Base-by-base conservation (phyloP, 2,888 invertebrate species). In the Dryomyza anilis region DNA sequence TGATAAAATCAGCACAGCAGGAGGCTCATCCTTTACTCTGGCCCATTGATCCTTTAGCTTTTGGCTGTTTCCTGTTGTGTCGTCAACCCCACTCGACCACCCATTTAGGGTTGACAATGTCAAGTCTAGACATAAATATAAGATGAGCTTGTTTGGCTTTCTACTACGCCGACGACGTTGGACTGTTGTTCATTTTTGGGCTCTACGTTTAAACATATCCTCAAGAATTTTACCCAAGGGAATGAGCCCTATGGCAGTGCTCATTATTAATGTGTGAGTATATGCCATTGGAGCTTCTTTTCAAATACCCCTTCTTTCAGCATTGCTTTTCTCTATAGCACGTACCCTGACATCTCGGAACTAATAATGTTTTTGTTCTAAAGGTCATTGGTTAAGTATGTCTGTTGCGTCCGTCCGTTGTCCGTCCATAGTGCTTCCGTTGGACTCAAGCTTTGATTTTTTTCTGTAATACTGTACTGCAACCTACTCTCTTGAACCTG, bases 131-230 rank as follows among this genome's bases (percentile, higher is more conserved):
- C 61, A 61, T 61, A 53, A 52, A 61, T 61, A 61, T 30, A 21
- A 52, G 61, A 61, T 61, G 52, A 61, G 53, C 53, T 53, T 16
- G 52, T 45, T 61, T 43, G 53, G 36, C 61, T 61, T 52, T 52
- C 53, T 39, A n/a, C n/a, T 19, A 14, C 23, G 8, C 21, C 48
- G 8, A n/a, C n/a, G 50, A 23, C n/a, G 19, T 14, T 43, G 48
- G 58, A 25, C 30, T n/a, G 16, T 48, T n/a, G n/a, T n/a, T n/a
- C n/a, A n/a, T n/a, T n/a, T n/a, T n/a, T n/a, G n/a, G n/a, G n/a
- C n/a, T n/a, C n/a, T n/a, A n/a, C n/a, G n/a, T n/a, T n/a, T n/a
- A n/a, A n/a, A n/a, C n/a, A n/a, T n/a, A n/a, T n/a, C n/a, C 43
- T 29, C 29, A 39, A 61, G 29, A 53, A 21, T 19, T 21, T 25